Evolutionary conservation across 2,888 invertebrate species (phyloP), one percentile per base, ranked within the genome.

Genomic region (Agonum fuliginosum): DNA sequence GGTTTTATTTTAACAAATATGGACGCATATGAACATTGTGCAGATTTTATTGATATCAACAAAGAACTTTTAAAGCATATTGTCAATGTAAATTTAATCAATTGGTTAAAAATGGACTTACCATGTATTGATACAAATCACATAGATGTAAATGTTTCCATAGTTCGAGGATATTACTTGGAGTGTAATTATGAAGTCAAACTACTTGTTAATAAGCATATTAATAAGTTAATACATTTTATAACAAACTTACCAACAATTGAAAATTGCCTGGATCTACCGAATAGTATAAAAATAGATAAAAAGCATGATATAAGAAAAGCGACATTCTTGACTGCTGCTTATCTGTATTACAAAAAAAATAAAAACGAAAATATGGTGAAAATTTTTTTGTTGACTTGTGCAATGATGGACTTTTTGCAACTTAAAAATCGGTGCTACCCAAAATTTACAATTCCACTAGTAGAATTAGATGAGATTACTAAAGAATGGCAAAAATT

Each of bases 1-100:
- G 77, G 70, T 8, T 77, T 77, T 58, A 77, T 77, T 54, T 24
- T 77, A 14, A 70, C 58, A 3, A 77, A 77, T n/a, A 41, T 77
- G 54, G 37, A 43, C 17, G 34, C 34, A 6, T 14, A 43, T 17
- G 69, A 54, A 43, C 14, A 70, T 12, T 70, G 41, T n/a, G 12
- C 12, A 12, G 20, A 75, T 10, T 67, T 67, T 12, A 19, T 34
- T 17, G 34, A 67, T 6, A 51, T 48, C 12, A 19, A 65, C 1
- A 67, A 48, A 27, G 5, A n/a, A 24, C 27, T 34, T 67, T n/a
- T 75, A 34, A 67, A 67, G 34, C 30, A 75, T 67, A 67, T 75
- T 17, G 67, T 37, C 27, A 75, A 75, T 17, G 51, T 75, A 12
- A 22, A 67, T 65, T 30, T 75, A 48, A 20, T 77, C n/a, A 10